Conservation (phyloP, 2,797 vertebrate species). For the Geotrypetes seraphini region DNA sequence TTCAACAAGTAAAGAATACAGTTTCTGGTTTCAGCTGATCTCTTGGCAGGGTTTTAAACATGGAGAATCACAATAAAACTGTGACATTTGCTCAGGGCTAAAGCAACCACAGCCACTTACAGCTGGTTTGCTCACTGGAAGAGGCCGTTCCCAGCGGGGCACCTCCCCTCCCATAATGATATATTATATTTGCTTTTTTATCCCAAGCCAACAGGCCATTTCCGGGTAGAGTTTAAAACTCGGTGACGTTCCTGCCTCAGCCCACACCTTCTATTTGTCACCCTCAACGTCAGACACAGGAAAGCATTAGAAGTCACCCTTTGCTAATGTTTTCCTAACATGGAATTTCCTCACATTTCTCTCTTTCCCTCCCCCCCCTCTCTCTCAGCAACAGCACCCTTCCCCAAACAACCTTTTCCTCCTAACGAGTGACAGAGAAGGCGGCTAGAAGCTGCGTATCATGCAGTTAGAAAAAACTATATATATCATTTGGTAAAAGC, state of each 20-base stretch:
- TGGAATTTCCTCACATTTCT: constrained; percentile 56
- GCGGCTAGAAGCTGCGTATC: too few relatives aligned
- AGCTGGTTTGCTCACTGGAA: constrained; percentile 1
- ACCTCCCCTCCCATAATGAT: constrained; percentile 23
- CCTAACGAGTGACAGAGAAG: constrained; percentile 21
- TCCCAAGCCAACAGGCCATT: constrained; percentile 57
- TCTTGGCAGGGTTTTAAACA: constrained; percentile 4
- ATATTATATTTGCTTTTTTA: constrained; percentile 29
- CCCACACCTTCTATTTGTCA: constrained; percentile 72
- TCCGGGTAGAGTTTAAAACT: constrained; percentile 62
- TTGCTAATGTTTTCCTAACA: constrained; percentile 63
- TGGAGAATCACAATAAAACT: background rate
- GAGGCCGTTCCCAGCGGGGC: constrained; percentile 9
- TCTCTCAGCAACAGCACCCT: constrained; percentile 22
- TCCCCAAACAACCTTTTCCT: constrained; percentile 16
- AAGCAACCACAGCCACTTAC: too few relatives aligned
- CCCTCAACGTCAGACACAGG: constrained; percentile 62
- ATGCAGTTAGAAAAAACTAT: too few relatives aligned
- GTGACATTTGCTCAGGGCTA: background rate
- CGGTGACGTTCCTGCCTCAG: constrained; percentile 55
- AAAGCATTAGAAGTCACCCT: constrained; percentile 59
- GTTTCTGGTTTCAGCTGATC: constrained; percentile 9
- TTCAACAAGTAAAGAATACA: too few relatives aligned
- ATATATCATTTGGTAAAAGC: too few relatives aligned
- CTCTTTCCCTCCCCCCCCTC: too few relatives aligned